Percentiles rank a stretch among this genome's conserved stretches.
phyloP scores from a whole-genome alignment of 1,140 invertebrate species.

The Bradysia coprophila region DNA sequence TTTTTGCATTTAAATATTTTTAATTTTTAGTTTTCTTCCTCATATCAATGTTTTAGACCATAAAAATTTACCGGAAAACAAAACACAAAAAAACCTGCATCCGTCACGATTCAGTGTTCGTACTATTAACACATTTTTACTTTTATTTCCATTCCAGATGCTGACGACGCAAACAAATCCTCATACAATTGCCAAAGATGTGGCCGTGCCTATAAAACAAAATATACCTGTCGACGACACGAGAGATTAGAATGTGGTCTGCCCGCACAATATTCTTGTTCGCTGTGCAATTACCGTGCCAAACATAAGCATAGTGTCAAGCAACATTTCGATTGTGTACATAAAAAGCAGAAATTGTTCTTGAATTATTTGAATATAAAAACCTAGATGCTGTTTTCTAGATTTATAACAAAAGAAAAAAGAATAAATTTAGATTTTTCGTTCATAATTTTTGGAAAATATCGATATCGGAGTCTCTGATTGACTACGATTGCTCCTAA shows the following conservation, averaged over 20 bases:
- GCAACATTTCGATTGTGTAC: constrained; percentile 1
- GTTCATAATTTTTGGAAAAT: background rate
- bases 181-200: constrained; percentile 21
- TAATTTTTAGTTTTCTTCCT: too few species aligned
- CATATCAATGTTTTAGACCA: too few species aligned
- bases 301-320: constrained; percentile 35
- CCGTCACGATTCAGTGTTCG: too few species aligned
- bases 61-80: too few species aligned
- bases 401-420: background rate
- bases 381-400: background rate
- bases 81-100: too few species aligned
- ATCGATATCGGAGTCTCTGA: background rate
- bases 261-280: constrained; percentile 55
- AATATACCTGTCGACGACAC: constrained; percentile 35
- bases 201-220: constrained; percentile 24
- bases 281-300: constrained; percentile 50
- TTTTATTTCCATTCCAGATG: too few species aligned
- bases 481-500: background rate
- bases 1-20: too few species aligned
- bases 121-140: too few species aligned
- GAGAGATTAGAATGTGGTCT: constrained; percentile 67
- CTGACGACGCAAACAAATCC: too few species aligned
- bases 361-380: background rate
- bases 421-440: background rate
- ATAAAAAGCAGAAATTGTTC: background rate